Base-by-base conservation (phyloP, 92 coral and sea anemone genomes). In the Umimayanthus kanabou region DNA sequence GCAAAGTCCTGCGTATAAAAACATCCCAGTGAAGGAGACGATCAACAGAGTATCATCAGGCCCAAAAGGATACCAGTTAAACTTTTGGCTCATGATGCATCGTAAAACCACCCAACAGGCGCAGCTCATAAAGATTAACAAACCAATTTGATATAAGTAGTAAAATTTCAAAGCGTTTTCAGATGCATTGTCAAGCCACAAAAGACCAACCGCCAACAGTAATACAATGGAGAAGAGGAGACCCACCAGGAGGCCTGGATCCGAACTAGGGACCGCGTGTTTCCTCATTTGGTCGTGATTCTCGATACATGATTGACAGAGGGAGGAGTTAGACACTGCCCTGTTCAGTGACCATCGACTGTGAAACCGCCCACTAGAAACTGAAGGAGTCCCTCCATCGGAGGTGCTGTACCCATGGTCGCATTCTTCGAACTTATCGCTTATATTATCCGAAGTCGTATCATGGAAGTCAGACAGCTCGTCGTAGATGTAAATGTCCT, bases 401-500 rank as follows among this genome's bases (percentile, higher is more conserved):
- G 96, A 95, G 15, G 98, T 95, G 33, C 96, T 94, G 43, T 95
- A 95, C 6, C 98, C 98, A 69, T 95, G 96, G 53, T 95, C 98
- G 75, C 94, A 93, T 29, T 95, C 92, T 65, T 95, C 98, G 16
- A 94, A 90, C 55, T 93, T 88, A 25, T 95, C 99, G 73, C 98
- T 92, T 77, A 97, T 88, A 43, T 89, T 94, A 76, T 96, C 98
- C 6, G 98, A 92, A 20, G 98, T 95, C 39, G 99, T 92, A 80
- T 97, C 96, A 26, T 83, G 87, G 73, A 97, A 95, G 84, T 97
- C 99, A 25, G 99, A 94, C 33, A 97, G 85, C 86, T 97, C 99
- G 86, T 97, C 99, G 86, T 97, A 96, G 88, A 97, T 97, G 83
- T 97, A 97, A 49, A 97, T 97, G 79, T 97, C 99, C 72, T 97